Evolutionary conservation across 1,140 invertebrate species (phyloP).

Genomic region (Atta texana): DNA sequence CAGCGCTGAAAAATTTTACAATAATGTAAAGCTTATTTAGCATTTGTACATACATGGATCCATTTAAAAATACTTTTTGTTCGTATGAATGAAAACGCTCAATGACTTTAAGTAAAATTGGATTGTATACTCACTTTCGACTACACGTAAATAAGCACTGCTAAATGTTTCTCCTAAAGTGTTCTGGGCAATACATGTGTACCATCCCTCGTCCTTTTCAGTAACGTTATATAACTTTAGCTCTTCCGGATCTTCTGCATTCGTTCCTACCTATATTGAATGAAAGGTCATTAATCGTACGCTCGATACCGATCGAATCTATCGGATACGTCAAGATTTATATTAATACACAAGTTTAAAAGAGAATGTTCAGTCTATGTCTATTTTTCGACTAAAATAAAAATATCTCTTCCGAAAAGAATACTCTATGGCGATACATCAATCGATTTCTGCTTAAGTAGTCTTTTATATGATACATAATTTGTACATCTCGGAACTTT

Average conservation of each 20-base stretch:
- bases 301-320: background rate
- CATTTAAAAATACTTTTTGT: background rate
- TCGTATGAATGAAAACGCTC: background rate
- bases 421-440: too few species aligned
- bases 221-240: constrained; percentile 94
- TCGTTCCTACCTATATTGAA: constrained; percentile 72
- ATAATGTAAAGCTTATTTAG: background rate
- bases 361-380: too few species aligned
- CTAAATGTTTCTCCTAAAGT: constrained; percentile 91
- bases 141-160: constrained; percentile 94
- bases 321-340: background rate
- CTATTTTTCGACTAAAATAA: too few species aligned
- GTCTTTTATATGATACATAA: too few species aligned
- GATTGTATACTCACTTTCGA: constrained; percentile 89
- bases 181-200: constrained; percentile 95
- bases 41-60: background rate
- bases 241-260: constrained; percentile 88
- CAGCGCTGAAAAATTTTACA: constrained; percentile 73
- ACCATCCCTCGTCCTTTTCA: constrained; percentile 95
- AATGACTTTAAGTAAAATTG: background rate
- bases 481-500: too few species aligned
- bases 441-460: too few species aligned
- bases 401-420: too few species aligned
- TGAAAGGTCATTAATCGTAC: constrained; percentile 14
- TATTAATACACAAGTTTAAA: background rate